Percentiles rank a stretch among this genome's conserved stretches.
phyloP scores from a whole-genome alignment of 2,888 invertebrate genomes.

The Leptogaster cylindrica region DNA sequence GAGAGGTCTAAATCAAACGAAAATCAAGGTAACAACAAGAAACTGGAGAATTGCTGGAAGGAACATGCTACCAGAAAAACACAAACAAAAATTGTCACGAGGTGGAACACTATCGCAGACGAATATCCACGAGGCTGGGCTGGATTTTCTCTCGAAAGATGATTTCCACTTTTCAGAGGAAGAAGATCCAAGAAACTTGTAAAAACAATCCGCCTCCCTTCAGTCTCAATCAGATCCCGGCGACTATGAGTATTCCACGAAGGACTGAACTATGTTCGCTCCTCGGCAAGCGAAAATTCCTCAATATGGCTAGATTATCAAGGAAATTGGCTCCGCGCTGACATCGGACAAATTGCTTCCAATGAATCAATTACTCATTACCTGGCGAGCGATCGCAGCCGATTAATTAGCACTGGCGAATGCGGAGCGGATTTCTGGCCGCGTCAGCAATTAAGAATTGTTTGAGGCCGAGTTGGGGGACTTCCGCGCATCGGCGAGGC shows the following conservation, averaged over 20 bases:
- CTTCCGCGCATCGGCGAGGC: background rate
- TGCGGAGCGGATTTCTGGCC: conserved; percentile 8
- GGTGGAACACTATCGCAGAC: conserved; percentile 24
- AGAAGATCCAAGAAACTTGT: conserved; percentile 1
- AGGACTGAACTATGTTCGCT: background rate
- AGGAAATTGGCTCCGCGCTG: conserved; percentile 8
- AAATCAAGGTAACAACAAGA: conserved; percentile 38
- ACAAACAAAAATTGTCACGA: conserved; percentile 37
- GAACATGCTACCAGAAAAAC: conserved; percentile 35
- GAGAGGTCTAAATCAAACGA: conserved; percentile 41
- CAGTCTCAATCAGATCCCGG: conserved; percentile 2
- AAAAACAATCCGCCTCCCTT: background rate
- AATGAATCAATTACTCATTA: conserved; percentile 27
- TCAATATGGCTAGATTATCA: conserved; percentile 15
- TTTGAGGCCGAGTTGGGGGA: background rate
- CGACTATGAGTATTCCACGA: conserved; percentile 21
- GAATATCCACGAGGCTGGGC: conserved; percentile 34
- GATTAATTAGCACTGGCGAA: conserved; percentile 27
- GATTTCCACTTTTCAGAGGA: conserved; percentile 22
- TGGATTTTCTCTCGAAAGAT: conserved; percentile 18
- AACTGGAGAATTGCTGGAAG: conserved; percentile 33
- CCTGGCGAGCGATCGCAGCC: background rate
- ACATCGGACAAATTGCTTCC: conserved; percentile 32
- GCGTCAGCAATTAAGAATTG: conserved; percentile 10
- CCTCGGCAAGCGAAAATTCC: background rate